phyloP scores from a whole-genome alignment of 2,797 vertebrate species.

The Mastacembelus armatus region DNA sequence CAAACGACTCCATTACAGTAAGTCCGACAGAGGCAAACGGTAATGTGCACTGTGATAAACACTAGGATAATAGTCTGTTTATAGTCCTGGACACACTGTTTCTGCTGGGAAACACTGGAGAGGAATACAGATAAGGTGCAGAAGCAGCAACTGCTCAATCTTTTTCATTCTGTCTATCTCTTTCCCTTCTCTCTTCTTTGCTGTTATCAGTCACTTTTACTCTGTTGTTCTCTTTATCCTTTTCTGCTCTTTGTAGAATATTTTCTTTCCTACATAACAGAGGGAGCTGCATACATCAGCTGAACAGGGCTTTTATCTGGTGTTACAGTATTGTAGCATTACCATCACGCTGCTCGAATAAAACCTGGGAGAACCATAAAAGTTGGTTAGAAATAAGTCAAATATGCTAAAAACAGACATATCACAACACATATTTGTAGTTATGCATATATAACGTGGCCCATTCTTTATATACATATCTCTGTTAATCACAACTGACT shows the following conservation, averaged over 20 bases:
- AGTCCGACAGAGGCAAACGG: conserved; percentile 81
- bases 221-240: conserved; percentile 73
- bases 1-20: conserved; percentile 85
- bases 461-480: conserved; percentile 3
- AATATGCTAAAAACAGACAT: conserved; percentile 37
- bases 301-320: conserved; percentile 68
- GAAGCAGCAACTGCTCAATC: conserved; percentile 60
- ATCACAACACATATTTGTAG: conserved; percentile 17
- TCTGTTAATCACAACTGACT: conserved; percentile 48
- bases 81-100: conserved; percentile 80
- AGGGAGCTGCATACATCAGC: conserved; percentile 73
- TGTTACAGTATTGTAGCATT: conserved; percentile 62
- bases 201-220: conserved; percentile 72
- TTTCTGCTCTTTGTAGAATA: conserved; percentile 59
- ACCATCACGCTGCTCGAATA: conserved; percentile 48
- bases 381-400: conserved; percentile 62
- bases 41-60: conserved; percentile 83
- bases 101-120: conserved; percentile 77
- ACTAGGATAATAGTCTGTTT: conserved; percentile 84
- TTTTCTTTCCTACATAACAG: conserved; percentile 56
- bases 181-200: conserved; percentile 47
- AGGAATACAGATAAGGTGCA: conserved; percentile 80
- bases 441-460: conserved; percentile 14
- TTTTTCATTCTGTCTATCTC: conserved; percentile 61
- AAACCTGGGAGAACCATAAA: conserved; percentile 67